Percentiles rank a stretch among this genome's conserved stretches.
These are phyloP conservation scores for Lasius platythorax DNA, from an alignment of 2,888 invertebrate genomes.

Conservation along the genomic window DNA sequence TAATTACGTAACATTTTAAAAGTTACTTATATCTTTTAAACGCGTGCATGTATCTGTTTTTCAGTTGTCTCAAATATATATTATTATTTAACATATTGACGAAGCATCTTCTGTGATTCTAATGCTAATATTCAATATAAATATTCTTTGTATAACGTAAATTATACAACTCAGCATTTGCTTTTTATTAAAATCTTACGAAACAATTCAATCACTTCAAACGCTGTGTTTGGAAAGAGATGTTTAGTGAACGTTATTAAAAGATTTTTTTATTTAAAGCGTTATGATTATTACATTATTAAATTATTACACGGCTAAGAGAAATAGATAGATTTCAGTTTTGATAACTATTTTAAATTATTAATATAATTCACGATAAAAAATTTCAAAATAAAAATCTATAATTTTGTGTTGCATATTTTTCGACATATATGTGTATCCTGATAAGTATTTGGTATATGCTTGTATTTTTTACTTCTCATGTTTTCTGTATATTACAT, in stretches of 20 bases:
- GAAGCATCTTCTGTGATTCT: neutral
- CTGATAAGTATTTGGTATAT: neutral
- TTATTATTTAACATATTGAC: neutral
- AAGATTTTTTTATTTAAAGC: neutral
- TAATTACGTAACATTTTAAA: conserved; percentile 2
- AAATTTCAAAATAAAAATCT: neutral
- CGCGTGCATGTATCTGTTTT: neutral
- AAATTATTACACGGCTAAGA: neutral
- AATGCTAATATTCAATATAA: neutral
- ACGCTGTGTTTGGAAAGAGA: neutral
- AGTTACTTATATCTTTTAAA: neutral
- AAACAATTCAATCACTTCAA: neutral
- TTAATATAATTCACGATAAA: neutral
- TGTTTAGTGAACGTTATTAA: neutral
- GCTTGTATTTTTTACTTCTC: neutral
- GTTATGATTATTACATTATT: neutral
- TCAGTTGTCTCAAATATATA: neutral
- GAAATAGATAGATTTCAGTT: neutral
- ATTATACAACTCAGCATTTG: neutral
- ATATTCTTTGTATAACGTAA: neutral
- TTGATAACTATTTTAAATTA: neutral
- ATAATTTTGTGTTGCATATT: neutral
- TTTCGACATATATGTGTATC: neutral
- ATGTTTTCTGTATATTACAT: neutral
- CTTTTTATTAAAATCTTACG: neutral